Percentiles rank a stretch among this genome's conserved stretches.
phyloP scores from a whole-genome alignment of 2,888 invertebrate genomes.

The Rutpela maculata region DNA sequence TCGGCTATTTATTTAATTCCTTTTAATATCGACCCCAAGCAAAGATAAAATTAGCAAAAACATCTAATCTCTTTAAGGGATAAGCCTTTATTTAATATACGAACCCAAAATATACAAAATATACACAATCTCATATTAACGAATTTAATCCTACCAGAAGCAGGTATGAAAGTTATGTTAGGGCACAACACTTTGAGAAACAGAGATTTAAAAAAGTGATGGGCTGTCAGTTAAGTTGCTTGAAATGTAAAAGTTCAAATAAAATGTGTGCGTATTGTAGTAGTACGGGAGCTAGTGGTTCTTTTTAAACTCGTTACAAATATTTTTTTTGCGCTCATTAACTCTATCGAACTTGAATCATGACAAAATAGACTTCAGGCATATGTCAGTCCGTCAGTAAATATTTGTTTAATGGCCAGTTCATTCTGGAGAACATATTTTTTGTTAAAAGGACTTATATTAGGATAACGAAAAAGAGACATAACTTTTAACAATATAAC shows the following conservation, averaged over 20 bases:
- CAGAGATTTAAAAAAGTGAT: background rate
- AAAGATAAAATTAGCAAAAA: background rate
- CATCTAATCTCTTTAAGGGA: background rate
- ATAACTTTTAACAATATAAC: too few relatives aligned
- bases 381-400: too few relatives aligned
- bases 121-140: background rate
- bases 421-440: too few relatives aligned
- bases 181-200: background rate
- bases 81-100: background rate
- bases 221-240: background rate
- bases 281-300: too few relatives aligned
- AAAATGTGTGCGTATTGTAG: background rate
- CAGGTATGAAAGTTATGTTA: background rate
- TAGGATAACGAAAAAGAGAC: too few relatives aligned
- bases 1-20: background rate
- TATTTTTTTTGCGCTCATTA: too few relatives aligned
- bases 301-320: too few relatives aligned
- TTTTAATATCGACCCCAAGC: background rate
- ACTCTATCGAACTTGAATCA: too few relatives aligned
- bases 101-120: background rate
- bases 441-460: too few relatives aligned
- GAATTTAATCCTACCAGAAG: background rate
- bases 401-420: too few relatives aligned
- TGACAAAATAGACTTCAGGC: too few relatives aligned
- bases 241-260: background rate